Conservation (phyloP, 2,113 vertebrate species). For the Donacobius atricapilla region DNA sequence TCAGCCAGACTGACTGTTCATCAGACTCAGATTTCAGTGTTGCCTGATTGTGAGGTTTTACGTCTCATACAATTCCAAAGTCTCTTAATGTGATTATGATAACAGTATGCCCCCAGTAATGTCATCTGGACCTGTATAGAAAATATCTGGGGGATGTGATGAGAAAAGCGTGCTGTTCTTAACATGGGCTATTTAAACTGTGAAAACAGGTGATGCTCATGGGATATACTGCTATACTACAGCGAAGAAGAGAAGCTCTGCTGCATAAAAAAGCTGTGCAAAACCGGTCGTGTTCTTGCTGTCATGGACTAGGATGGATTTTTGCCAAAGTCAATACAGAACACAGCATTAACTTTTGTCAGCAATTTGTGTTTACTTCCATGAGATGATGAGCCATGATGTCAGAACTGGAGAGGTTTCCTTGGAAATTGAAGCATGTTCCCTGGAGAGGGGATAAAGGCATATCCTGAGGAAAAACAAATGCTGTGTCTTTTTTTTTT, state of each 20-base stretch:
- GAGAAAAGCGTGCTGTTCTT: not conserved
- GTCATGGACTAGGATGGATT: not conserved
- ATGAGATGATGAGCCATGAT: not conserved
- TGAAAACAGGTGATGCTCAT: accelerated
- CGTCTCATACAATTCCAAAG: not conserved
- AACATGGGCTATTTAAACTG: not conserved
- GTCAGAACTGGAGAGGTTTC: not conserved
- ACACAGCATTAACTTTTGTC: not conserved
- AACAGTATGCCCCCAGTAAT: not conserved
- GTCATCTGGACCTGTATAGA: not conserved
- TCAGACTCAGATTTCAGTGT: not conserved
- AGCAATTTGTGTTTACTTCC: not conserved
- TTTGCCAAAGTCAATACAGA: not conserved
- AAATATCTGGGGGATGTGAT: not conserved
- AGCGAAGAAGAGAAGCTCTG: not conserved
- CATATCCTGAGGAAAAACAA: not conserved
- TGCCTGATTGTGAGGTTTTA: not conserved
- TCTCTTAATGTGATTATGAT: not conserved
- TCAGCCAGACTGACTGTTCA: not conserved
- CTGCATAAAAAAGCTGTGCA: accelerated
- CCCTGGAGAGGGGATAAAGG: not conserved
- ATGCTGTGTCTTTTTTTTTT: not conserved
- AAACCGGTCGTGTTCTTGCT: not conserved
- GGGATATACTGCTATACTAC: not conserved
- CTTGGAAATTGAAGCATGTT: not conserved